phyloP scores from a whole-genome alignment of 2,113 vertebrate species.

The Brienomyrus brachyistius region DNA sequence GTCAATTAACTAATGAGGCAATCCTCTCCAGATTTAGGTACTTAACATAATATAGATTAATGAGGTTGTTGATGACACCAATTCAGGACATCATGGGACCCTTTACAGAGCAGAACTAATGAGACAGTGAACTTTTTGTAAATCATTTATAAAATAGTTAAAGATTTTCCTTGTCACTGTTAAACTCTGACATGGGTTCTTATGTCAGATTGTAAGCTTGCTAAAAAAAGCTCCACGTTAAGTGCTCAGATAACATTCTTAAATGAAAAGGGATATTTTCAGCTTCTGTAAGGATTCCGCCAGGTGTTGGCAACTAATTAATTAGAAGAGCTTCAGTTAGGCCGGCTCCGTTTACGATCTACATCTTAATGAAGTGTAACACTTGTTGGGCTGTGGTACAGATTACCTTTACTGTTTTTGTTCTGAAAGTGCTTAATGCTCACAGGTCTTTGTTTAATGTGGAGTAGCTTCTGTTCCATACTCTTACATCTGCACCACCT shows the following conservation, averaged over 20 bases:
- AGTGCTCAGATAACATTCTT: not conserved
- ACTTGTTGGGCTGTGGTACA: not conserved
- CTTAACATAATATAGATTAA: constrained; percentile 13
- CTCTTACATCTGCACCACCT: not conserved
- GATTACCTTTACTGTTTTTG: not conserved
- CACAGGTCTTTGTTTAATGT: not conserved
- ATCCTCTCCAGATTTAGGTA: not conserved
- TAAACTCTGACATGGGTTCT: not conserved
- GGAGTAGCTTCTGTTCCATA: not conserved
- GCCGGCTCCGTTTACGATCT: not conserved
- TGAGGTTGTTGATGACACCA: constrained; percentile 4
- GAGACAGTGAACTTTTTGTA: not conserved
- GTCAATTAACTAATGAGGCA: constrained; percentile 5
- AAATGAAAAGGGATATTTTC: not conserved
- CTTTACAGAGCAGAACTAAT: not conserved
- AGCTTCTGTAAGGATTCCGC: not conserved
- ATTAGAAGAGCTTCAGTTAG: not conserved
- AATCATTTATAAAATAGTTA: not conserved
- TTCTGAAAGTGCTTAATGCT: not conserved
- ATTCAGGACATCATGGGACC: not conserved
- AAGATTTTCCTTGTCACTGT: not conserved
- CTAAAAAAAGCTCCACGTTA: not conserved
- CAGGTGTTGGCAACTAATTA: not conserved
- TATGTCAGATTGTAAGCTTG: not conserved
- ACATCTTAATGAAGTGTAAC: not conserved